Evolutionary conservation across 2,888 invertebrate genomes (phyloP).

Genomic region (Tinea trinotella): DNA sequence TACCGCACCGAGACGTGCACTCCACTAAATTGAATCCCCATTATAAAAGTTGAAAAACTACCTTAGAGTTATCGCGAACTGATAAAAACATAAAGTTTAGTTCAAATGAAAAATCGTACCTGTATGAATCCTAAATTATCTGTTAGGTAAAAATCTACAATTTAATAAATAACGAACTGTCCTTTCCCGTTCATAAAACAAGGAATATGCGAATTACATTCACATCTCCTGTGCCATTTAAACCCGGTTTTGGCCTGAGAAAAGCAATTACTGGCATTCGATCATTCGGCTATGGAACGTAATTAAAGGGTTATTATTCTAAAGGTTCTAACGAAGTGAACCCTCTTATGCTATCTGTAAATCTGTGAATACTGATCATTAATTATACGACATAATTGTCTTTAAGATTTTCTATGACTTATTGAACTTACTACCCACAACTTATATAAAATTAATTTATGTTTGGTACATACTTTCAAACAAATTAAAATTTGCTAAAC

Average conservation of each 20-base stretch:
- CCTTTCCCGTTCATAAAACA: constrained; percentile 12
- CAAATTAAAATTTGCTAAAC: not conserved
- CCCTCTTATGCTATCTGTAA: constrained; percentile 36
- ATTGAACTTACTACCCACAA: constrained; percentile 3
- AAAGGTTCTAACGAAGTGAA: constrained; percentile 30
- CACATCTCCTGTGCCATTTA: constrained; percentile 35
- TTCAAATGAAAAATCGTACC: too few species aligned
- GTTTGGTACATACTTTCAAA: not conserved
- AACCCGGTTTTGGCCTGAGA: constrained; percentile 45
- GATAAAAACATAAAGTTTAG: too few species aligned
- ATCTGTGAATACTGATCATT: constrained; percentile 41
- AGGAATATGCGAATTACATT: constrained; percentile 26
- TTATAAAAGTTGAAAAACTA: not conserved
- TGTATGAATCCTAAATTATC: too few species aligned
- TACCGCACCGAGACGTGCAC: constrained; percentile 7
- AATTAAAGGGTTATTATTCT: constrained; percentile 56
- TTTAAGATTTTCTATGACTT: constrained; percentile 21
- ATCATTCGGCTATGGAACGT: constrained; percentile 47
- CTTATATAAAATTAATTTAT: not conserved
- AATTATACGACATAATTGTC: constrained; percentile 21
- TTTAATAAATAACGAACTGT: not conserved
- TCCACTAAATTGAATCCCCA: constrained; percentile 1
- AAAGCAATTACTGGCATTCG: constrained; percentile 59
- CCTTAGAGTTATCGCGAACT: too few species aligned
- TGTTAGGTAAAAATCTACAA: too few species aligned